These are phyloP conservation scores for Murina feae DNA, from an alignment of 2,113 vertebrate genomes.

Conservation along the genomic window DNA sequence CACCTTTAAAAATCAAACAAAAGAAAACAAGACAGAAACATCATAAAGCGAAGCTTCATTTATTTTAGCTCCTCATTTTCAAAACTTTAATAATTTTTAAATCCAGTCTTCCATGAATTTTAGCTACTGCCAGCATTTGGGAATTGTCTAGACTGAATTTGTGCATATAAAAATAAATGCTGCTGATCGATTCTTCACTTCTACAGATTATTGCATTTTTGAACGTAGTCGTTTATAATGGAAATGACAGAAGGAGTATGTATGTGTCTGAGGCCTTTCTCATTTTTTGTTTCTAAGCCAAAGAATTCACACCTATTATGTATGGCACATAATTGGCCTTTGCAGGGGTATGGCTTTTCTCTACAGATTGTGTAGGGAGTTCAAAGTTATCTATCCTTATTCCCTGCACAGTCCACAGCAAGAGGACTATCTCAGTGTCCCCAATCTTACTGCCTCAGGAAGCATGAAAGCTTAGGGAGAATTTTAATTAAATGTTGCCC, in stretches of 20 bases:
- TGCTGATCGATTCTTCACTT: background rate
- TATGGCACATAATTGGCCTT: background rate
- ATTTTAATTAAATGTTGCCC: slow-evolving; percentile 70
- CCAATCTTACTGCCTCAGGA: slow-evolving; percentile 25
- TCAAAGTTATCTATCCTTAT: slow-evolving; percentile 14
- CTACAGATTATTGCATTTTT: background rate
- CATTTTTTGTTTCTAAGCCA: background rate
- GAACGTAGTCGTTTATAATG: background rate
- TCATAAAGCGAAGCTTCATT: background rate
- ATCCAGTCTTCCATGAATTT: background rate
- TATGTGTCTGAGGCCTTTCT: background rate
- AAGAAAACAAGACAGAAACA: background rate
- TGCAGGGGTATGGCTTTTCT: background rate
- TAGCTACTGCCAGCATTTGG: background rate
- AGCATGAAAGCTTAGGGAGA: slow-evolving; percentile 49
- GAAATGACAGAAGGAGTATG: background rate
- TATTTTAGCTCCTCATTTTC: background rate
- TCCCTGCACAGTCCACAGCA: background rate
- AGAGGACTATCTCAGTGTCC: slow-evolving; percentile 29
- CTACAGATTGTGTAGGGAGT: background rate
- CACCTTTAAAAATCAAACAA: background rate
- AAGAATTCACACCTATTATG: background rate
- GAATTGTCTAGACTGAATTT: background rate
- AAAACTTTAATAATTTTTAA: background rate
- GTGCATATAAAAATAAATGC: background rate